phyloP scores from a whole-genome alignment of 1,140 invertebrate species.

The Drosophila suzukii region DNA sequence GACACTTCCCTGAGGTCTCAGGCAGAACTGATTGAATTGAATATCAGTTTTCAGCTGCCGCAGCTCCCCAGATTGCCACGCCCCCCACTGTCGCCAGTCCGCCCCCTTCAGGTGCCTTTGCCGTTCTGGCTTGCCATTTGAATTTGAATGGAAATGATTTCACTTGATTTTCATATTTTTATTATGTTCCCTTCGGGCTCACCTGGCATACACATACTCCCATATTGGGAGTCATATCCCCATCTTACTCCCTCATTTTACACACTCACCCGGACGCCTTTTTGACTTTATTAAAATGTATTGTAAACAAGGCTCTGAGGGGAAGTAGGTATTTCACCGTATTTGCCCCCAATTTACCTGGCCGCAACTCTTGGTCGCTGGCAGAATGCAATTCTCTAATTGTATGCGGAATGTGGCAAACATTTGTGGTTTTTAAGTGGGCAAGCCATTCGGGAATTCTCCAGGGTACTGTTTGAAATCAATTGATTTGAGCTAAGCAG shows the following conservation, averaged over 20 bases:
- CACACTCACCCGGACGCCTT: conserved; percentile 28
- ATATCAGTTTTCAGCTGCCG: conserved; percentile 70
- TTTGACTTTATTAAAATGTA: conserved; percentile 59
- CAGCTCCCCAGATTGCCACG: conserved; percentile 25
- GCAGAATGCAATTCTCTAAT: conserved; percentile 36
- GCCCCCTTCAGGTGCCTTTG: conserved; percentile 4
- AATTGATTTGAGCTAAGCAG: background rate
- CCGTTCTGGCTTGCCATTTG: conserved; percentile 64
- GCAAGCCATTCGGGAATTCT: background rate
- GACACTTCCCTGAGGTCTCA: conserved; percentile 27
- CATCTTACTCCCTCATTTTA: conserved; percentile 10
- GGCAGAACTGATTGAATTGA: conserved; percentile 78
- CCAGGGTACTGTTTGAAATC: background rate
- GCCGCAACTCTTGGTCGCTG: conserved; percentile 16
- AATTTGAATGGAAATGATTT: conserved; percentile 81
- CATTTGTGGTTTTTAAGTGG: conserved; percentile 12
- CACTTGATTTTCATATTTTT: conserved; percentile 81
- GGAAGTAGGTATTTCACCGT: background rate
- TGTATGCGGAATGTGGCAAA: conserved; percentile 18
- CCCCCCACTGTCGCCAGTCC: background rate
- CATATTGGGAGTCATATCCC: background rate
- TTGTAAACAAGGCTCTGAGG: conserved; percentile 27
- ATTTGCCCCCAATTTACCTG: background rate
- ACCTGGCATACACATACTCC: conserved; percentile 5
- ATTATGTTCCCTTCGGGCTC: conserved; percentile 55